Percentiles rank a stretch among this genome's conserved stretches.
These are phyloP conservation scores for Buphagus erythrorhynchus DNA, from an alignment of 2,797 vertebrate genomes.

Conservation along the genomic window DNA sequence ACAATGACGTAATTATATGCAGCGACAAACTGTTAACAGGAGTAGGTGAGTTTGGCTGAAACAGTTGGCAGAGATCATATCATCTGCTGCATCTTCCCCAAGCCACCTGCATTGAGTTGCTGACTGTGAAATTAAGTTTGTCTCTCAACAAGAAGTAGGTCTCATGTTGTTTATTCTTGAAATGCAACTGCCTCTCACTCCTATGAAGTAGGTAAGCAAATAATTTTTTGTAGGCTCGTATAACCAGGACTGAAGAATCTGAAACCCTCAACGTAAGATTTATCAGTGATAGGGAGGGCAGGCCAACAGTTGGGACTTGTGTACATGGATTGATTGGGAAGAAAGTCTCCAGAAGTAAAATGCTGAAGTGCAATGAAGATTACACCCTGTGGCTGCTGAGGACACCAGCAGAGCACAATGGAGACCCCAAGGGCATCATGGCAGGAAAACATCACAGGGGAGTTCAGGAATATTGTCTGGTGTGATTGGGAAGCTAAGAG, in stretches of 20 bases:
- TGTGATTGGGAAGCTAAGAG: background rate
- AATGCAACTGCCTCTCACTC: background rate
- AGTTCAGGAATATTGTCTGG: background rate
- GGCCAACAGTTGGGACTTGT: background rate
- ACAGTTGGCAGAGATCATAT: background rate
- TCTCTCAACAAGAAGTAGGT: background rate
- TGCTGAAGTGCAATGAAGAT: background rate
- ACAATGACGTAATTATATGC: background rate
- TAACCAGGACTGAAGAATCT: background rate
- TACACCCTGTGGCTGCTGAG: fast-evolving
- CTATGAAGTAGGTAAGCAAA: background rate
- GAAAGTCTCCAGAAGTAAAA: background rate
- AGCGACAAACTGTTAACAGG: background rate
- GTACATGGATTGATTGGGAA: fast-evolving
- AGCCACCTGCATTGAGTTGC: fast-evolving
- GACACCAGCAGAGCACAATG: background rate
- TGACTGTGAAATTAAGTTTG: background rate
- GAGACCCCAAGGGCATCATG: background rate
- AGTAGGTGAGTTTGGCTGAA: background rate
- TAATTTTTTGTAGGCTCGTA: background rate
- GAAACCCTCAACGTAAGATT: background rate
- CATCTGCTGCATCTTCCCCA: background rate
- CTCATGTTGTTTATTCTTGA: background rate
- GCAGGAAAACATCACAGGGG: background rate
- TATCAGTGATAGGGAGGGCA: background rate